Base-by-base conservation (phyloP, 2,888 invertebrate species). In the Dorcus hopei region DNA sequence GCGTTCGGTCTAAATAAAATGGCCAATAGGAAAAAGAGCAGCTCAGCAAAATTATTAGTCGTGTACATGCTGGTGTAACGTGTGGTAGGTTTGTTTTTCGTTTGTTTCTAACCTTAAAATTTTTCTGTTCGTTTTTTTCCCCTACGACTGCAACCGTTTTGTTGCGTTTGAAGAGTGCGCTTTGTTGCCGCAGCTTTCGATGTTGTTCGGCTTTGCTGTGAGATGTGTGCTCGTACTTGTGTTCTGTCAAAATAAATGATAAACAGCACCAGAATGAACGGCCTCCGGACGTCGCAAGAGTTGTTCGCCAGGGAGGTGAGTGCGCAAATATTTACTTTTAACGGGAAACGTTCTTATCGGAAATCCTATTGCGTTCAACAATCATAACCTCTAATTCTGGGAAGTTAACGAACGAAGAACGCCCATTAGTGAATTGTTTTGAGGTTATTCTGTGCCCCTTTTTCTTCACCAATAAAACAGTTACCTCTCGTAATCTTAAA, bases 61-160 rank as follows among this genome's bases (percentile, higher is more conserved):
- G 68, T 66, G 66, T 67, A 65, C 68, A 64, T 68, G 60, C 61
- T 59, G 57, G 71, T 68, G 67, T 71, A 68, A 70, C 67, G 67
- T 70, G 70, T 69, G 72, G 74, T 73, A 74, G 74, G 74, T 71
- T 71, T 67, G 59, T 64, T 33, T 65, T 65, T 61, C 54, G 61
- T 62, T 65, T 58, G 59, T 62, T 54, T 63, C 61, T 63, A 62
- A 65, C 66, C 63, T 63, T 61, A 56, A 60, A 61, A 42, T 59
- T 55, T 55, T 54, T 53, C 33, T 45, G 52, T 55, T 59, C 52
- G 51, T 33, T 49, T 38, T 58, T 52, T 58, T 58, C 50, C 51
- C 54, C 9, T 40, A 14, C 19, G n/a, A 38, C 41, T 40, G 38
- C 9, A 11, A 51, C 6, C 5, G 16, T 51, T 39, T 51, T 16